Base-by-base conservation (phyloP, 2,113 vertebrate genomes). In the Sceloporus undulatus region DNA sequence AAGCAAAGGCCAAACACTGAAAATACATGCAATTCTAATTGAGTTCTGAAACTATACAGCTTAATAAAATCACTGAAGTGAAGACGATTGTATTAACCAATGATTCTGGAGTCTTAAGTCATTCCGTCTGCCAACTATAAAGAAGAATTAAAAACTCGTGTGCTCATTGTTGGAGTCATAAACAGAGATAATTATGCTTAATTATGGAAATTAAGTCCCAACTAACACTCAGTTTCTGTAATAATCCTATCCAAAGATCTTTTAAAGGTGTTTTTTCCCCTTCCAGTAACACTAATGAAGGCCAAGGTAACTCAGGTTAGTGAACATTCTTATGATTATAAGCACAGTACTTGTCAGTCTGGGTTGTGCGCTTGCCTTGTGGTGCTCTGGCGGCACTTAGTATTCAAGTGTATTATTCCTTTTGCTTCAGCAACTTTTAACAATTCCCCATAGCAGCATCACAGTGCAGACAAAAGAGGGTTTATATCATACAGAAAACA, bases 131-230 rank as follows among this genome's bases (percentile, higher is more conserved):
- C 90, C 87, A 95, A 88, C 79, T 93, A 93, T 95, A 65, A 62
- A 38, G 34, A 34, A 2, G 6, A 21, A 34, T 25, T 48, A 52
- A 56, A 86, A 73, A 9, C 48, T n/a, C 92, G 21, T 92, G 42
- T 91, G 71, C 89, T 97, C 87, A 91, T 95, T 0, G 0, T 91
- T 94, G 84, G 90, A 95, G 93, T 93, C 95, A 96, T 97, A 96
- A 96, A 97, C 94, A 95, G 6, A 9, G 85, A 62, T 91, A 97
- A 96, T 96, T 96, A 95, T 92, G 90, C 89, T 94, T 95, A 95
- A 96, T 97, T 96, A 96, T 90, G 93, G 83, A 95, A 93, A 97
- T 97, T 96, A 92, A 93, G 82, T 93, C 95, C 84, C 88, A 97
- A 96, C 96, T 96, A 97, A 96, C 25, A 82, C 89, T 95, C 90